Base-by-base conservation (phyloP, 2,113 vertebrate species). In the Heterochromis multidens region DNA sequence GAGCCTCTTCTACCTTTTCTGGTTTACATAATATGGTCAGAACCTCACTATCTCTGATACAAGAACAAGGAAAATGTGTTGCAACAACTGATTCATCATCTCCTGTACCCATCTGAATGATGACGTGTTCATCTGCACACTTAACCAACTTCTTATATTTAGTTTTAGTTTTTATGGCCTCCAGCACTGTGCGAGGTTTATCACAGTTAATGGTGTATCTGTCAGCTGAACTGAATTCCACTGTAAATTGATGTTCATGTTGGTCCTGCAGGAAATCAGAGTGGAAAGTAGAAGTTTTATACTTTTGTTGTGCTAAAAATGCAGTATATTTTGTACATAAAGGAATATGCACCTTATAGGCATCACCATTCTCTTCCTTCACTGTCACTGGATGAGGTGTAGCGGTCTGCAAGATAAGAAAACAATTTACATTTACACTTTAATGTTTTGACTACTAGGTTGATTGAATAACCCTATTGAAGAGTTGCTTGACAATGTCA, bases 41-140 rank as follows among this genome's bases (percentile, higher is more conserved):
- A 25, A 1, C 17, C 27, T 72, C 37, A 1, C 0, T 10, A 0
- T 60, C 6, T 0, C 0, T 0, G 3, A 90, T 1, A 52, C 33
- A 80, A 54, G 9, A 7, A 77, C 88, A 90, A 40, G 88, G 90
- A 13, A 88, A 92, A 84, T 92, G 84, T 78, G 91, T 90, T 13
- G 88, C 10, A 29, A 92, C 3, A 21, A 16, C 23, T 2, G 0
- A 4, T 6, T 2, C 0, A 2, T 1, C 1, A 9, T 76, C 59
- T 1, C 0, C 17, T 56, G 63, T 3, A 19, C 78, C 59, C 35
- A 52, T 14, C 31, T 74, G 80, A 16, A 89, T 77, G 9, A 76
- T 27, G 35, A 79, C 9, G 0, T 65, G 81, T 52, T 6, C 27
- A 54, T 91, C 80, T 4, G 23, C 2, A 37, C 2, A 16, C 2